phyloP scores from a whole-genome alignment of 1,140 invertebrate species.

The Oscheius sp. region DNA sequence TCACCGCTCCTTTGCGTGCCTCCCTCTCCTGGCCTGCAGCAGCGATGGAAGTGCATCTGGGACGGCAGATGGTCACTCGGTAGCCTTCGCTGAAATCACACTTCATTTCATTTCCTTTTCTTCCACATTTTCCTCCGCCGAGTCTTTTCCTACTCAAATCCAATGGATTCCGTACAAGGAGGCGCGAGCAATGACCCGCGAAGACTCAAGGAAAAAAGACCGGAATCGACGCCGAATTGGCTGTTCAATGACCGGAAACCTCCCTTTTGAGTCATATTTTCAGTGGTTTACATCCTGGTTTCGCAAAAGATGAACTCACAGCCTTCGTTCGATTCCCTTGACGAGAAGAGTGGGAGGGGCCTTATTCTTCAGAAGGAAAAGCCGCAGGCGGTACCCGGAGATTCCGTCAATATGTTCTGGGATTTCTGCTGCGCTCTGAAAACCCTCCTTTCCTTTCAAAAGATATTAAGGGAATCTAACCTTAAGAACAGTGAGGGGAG shows the following conservation, averaged over 20 bases:
- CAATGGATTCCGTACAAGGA: neutral
- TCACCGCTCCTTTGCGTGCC: neutral
- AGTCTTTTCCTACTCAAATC: neutral
- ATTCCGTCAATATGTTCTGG: constrained; percentile 59
- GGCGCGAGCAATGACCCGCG: too few relatives aligned
- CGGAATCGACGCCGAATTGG: too few relatives aligned
- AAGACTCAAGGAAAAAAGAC: too few relatives aligned
- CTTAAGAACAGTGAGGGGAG: constrained; percentile 26
- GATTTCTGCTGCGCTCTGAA: constrained; percentile 50
- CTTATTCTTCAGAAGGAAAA: constrained; percentile 59
- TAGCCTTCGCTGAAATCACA: constrained; percentile 55
- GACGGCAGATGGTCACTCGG: constrained; percentile 60
- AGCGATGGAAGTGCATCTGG: constrained; percentile 47
- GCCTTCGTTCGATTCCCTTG: constrained; percentile 55
- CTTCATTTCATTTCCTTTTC: constrained; percentile 17
- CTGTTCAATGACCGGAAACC: too few relatives aligned
- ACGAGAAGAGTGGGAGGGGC: constrained; percentile 57
- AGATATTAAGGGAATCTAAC: neutral
- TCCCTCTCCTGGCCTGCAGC: constrained; percentile 25
- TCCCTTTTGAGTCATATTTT: too few relatives aligned
- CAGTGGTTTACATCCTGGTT: too few relatives aligned
- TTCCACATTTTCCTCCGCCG: neutral
- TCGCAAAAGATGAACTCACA: too few relatives aligned
- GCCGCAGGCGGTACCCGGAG: constrained; percentile 55
- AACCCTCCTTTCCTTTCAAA: neutral